These are phyloP conservation scores for Acanthornis magna DNA, from an alignment of 2,797 vertebrate genomes.

Conservation along the genomic window DNA sequence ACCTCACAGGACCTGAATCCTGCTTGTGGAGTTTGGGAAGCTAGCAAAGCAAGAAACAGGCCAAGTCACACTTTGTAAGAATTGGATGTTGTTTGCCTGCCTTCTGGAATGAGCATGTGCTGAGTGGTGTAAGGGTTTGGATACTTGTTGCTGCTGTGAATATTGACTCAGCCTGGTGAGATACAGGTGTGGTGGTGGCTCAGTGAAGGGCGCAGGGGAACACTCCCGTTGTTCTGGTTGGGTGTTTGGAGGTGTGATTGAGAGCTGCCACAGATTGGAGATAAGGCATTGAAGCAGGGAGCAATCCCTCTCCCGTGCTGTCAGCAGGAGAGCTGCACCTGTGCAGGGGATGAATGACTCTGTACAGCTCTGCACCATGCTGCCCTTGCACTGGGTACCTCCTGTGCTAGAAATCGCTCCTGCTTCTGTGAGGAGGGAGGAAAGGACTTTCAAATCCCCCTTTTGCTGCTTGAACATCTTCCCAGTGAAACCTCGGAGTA, in stretches of 20 bases:
- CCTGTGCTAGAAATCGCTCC: background rate
- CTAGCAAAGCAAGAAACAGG: background rate
- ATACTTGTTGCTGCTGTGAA: background rate
- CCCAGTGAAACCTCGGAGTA: background rate
- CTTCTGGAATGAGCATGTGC: background rate
- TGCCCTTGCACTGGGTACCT: background rate
- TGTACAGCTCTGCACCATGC: accelerated
- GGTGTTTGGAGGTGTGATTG: background rate
- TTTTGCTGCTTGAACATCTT: background rate
- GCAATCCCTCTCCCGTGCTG: background rate
- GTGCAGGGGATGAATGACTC: background rate
- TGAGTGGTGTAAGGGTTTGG: background rate
- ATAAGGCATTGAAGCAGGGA: background rate
- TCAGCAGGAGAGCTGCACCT: background rate
- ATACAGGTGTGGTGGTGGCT: background rate
- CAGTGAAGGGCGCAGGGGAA: background rate
- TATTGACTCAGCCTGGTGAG: background rate
- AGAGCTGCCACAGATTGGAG: background rate
- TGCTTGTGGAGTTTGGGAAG: background rate
- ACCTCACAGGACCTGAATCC: background rate
- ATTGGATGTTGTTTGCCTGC: background rate
- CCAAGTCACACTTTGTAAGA: background rate
- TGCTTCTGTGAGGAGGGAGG: background rate
- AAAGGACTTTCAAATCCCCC: background rate
- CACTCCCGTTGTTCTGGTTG: background rate